These are phyloP conservation scores for Plagodis pulveraria DNA, from an alignment of 2,888 invertebrate genomes.

Conservation along the genomic window DNA sequence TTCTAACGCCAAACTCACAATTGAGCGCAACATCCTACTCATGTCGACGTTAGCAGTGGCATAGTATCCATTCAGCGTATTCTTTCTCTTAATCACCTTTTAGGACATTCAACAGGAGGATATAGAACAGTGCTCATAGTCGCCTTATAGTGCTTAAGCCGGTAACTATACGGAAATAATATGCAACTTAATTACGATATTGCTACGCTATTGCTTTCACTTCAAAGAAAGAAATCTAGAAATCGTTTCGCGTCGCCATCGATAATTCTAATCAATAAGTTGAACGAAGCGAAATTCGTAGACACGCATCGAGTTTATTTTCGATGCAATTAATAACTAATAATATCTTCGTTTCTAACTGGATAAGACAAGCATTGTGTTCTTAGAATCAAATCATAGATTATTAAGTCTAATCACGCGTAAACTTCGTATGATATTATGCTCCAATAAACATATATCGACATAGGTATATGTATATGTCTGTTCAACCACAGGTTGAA, in stretches of 20 bases:
- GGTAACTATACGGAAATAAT: neutral
- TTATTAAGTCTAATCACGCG: conserved; percentile 5
- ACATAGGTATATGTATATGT: no score
- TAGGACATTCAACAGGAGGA: no score
- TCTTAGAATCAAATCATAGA: conserved; percentile 25
- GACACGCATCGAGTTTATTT: conserved; percentile 54
- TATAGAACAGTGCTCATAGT: no score
- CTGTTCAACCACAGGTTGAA: no score
- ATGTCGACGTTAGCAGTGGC: no score
- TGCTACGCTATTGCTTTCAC: conserved; percentile 41
- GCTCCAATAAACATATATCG: no score
- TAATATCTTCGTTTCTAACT: conserved; percentile 28
- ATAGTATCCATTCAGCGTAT: no score
- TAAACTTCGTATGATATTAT: neutral
- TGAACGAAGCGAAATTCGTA: conserved; percentile 40
- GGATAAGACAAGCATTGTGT: conserved; percentile 34
- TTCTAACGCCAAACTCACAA: no score
- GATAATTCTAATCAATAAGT: conserved; percentile 49
- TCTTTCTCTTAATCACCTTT: no score
- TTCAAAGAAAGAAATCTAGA: conserved; percentile 32
- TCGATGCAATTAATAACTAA: conserved; percentile 49
- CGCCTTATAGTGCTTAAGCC: no score
- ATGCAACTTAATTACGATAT: no score
- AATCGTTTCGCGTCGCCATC: conserved; percentile 37
- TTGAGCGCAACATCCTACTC: no score